Evolutionary conservation across 2,113 vertebrate genomes (phyloP), one percentile per base, ranked within the genome.

Genomic region (Pelmatolapia mariae): DNA sequence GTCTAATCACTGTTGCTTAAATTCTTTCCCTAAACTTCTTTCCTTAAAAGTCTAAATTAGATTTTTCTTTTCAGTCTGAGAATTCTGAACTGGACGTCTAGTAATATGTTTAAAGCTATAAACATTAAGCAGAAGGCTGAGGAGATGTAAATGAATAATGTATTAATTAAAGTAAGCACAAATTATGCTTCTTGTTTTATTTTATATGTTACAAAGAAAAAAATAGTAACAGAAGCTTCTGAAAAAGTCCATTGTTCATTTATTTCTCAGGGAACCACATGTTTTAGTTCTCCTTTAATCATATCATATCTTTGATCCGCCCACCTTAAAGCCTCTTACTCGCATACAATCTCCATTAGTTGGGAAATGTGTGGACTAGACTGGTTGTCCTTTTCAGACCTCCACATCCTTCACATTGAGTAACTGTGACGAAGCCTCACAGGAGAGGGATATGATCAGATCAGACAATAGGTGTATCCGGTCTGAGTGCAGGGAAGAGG

Each of bases 241-340:
- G 83, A 92, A 93, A 89, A 86, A 92, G 81, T 83, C 61, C 29
- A 31, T 82, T 82, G 68, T 94, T 71, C 79, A 83, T 38, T 86
- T 87, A 76, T 92, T 92, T 93, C 54, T 83, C 40, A 43, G 61
- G 59, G 33, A 85, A 76, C 59, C 29, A 73, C 43, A 26, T 89
- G 68, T 83, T 88, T 86, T 82, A 54, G 79, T 88, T 91, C 85
- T 93, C 92, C 94, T 96, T 96, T 95, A 95, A 96, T 96, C 95
- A 95, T 86, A 81, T 92, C 89, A 92, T 86, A 95, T 93, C 94
- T 96, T 95, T 96, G 95, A 97, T 96, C 95, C 93, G 85, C 95
- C 94, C 89, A 83, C 90, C 94, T 90, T 89, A 95, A 93, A 96
- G 88, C 76, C 89, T 93, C 91, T 91, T 89, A 47, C 89, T 84